Evolutionary conservation across 2,797 vertebrate species (phyloP).

Genomic region (Sternarchorhynchus goeldii): DNA sequence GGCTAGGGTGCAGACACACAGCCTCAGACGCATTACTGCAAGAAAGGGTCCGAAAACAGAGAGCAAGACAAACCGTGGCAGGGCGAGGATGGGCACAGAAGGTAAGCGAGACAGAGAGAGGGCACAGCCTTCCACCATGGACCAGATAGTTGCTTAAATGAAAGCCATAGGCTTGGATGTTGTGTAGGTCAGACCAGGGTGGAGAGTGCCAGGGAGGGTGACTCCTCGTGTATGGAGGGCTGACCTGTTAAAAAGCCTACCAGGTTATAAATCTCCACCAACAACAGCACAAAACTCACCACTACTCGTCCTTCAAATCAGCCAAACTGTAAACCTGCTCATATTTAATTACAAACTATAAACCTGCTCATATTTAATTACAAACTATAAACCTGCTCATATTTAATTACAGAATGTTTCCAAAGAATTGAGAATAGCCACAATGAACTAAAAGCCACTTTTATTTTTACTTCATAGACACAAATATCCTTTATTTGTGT

Average conservation of each 20-base stretch:
- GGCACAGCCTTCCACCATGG: conserved; percentile 7
- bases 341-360: too few relatives aligned
- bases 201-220: background rate
- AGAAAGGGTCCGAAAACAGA: conserved; percentile 53
- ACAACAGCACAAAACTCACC: background rate
- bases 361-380: too few relatives aligned
- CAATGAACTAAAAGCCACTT: too few relatives aligned
- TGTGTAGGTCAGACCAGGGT: conserved; percentile 25
- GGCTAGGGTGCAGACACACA: conserved; percentile 19
- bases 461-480: too few relatives aligned
- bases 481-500: conserved; percentile 13
- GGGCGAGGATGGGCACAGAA: conserved; percentile 67
- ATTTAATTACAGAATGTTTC: too few relatives aligned
- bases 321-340: too few relatives aligned
- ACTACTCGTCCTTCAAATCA: background rate
- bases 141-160: conserved; percentile 13
- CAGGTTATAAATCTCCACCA: conserved; percentile 6
- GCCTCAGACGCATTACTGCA: conserved; percentile 24
- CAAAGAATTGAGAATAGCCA: too few relatives aligned
- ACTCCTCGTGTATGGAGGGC: background rate
- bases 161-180: conserved; percentile 18
- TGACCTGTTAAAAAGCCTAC: conserved; percentile 7
- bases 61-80: conserved; percentile 54
- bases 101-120: conserved; percentile 66
- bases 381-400: too few relatives aligned